A percentile compares a stretch with the other conserved stretches of the same genome.
These are phyloP conservation scores for Eurystomus gularis DNA, from an alignment of 2,113 vertebrate species.

Conservation along the genomic window DNA sequence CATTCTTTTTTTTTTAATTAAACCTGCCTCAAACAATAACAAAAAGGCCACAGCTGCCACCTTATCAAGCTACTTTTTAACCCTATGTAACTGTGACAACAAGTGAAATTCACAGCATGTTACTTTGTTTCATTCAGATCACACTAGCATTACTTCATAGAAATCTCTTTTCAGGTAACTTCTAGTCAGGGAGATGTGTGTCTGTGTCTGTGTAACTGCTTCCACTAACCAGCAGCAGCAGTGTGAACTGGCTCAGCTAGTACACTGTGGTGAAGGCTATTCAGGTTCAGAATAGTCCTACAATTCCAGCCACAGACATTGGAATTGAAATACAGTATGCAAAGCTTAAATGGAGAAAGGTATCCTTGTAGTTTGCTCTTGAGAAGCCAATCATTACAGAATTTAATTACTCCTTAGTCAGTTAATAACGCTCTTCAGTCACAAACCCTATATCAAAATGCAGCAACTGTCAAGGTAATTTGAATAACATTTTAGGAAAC, in stretches of 20 bases:
- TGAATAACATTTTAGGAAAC: neutral
- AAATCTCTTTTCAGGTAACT: neutral
- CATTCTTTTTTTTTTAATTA: neutral
- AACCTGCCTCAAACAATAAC: neutral
- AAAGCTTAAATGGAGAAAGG: neutral
- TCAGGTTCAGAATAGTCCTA: neutral
- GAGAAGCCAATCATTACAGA: neutral
- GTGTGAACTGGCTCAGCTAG: neutral
- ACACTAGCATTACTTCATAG: neutral
- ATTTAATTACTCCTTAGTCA: neutral
- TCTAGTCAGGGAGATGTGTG: rapidly evolving
- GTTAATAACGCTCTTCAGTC: neutral
- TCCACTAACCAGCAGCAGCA: neutral
- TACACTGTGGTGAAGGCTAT: neutral
- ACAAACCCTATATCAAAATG: neutral
- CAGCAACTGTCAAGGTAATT: neutral
- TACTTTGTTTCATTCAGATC: neutral
- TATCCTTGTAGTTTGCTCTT: neutral
- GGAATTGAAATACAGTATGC: neutral
- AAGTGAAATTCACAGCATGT: neutral
- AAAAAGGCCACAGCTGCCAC: neutral
- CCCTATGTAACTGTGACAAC: neutral
- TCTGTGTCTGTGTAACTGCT: neutral
- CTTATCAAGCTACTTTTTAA: neutral
- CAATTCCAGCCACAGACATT: neutral